Evolutionary conservation across 2,113 vertebrate genomes (phyloP).

Genomic region (Calypte anna): DNA sequence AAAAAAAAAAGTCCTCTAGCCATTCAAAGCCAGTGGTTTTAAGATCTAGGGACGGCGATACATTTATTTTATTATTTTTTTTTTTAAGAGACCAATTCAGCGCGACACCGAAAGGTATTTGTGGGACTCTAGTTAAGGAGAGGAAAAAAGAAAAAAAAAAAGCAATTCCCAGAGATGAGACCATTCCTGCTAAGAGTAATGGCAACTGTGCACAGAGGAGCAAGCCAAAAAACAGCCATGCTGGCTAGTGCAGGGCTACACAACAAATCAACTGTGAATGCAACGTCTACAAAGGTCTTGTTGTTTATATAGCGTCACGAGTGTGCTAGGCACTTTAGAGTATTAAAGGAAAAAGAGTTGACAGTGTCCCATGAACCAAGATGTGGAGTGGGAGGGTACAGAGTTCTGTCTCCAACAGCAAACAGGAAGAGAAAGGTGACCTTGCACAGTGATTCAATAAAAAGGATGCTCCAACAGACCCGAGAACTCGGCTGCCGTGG

Average conservation of each 20-base stretch:
- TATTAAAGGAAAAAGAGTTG: conserved; percentile 56
- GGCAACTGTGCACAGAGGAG: conserved; percentile 60
- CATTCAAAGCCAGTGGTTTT: neutral
- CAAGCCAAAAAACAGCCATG: conserved; percentile 52
- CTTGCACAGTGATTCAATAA: conserved; percentile 66
- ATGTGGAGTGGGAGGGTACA: conserved; percentile 35
- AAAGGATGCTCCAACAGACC: conserved; percentile 56
- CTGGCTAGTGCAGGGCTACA: conserved; percentile 61
- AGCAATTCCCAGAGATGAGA: conserved; percentile 51
- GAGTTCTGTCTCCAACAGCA: conserved; percentile 52
- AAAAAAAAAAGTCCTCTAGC: neutral
- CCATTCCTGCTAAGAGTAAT: conserved; percentile 39
- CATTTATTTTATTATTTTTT: neutral
- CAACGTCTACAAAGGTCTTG: conserved; percentile 43
- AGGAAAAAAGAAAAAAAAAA: neutral
- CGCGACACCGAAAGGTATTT: conserved; percentile 41
- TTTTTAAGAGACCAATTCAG: neutral
- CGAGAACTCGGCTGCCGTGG: neutral
- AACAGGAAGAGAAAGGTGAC: conserved; percentile 46
- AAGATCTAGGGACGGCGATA: neutral
- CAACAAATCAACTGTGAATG: conserved; percentile 24
- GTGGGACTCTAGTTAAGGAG: conserved; percentile 46
- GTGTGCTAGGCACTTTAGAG: conserved; percentile 75
- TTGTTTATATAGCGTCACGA: conserved; percentile 51
- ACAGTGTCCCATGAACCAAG: conserved; percentile 61